Evolutionary conservation across 2,113 vertebrate genomes (phyloP).

Genomic region (Acanthisitta chloris): DNA sequence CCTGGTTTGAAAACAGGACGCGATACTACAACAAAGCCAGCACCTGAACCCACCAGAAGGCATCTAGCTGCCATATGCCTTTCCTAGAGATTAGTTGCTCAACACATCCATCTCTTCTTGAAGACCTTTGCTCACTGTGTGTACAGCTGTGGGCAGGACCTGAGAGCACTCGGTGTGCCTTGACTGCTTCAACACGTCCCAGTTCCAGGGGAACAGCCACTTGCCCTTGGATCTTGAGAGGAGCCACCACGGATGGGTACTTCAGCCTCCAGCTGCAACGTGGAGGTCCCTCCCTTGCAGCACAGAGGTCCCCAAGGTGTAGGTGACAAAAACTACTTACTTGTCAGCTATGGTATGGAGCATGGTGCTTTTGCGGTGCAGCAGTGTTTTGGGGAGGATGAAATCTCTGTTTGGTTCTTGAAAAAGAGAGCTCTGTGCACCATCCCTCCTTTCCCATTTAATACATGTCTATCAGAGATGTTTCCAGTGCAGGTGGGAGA

Average conservation of each 20-base stretch:
- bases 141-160: background rate
- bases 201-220: background rate
- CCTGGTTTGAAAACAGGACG: background rate
- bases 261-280: background rate
- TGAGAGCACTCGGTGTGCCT: background rate
- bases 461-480: background rate
- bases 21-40: background rate
- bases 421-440: background rate
- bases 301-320: background rate
- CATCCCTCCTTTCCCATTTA: background rate
- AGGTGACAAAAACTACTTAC: background rate
- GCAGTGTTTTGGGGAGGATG: background rate
- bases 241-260: background rate
- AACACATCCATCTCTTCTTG: background rate
- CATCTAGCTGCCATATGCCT: background rate
- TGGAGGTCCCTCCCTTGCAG: fast-evolving
- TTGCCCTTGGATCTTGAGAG: background rate
- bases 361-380: background rate
- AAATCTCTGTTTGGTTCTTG: background rate
- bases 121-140: background rate
- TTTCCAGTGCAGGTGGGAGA: background rate
- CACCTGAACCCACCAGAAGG: background rate
- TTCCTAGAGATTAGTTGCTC: background rate
- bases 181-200: background rate
- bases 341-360: background rate